These are phyloP conservation scores for Tenthredo amoena DNA, from an alignment of 2,888 invertebrate species.

Conservation along the genomic window DNA sequence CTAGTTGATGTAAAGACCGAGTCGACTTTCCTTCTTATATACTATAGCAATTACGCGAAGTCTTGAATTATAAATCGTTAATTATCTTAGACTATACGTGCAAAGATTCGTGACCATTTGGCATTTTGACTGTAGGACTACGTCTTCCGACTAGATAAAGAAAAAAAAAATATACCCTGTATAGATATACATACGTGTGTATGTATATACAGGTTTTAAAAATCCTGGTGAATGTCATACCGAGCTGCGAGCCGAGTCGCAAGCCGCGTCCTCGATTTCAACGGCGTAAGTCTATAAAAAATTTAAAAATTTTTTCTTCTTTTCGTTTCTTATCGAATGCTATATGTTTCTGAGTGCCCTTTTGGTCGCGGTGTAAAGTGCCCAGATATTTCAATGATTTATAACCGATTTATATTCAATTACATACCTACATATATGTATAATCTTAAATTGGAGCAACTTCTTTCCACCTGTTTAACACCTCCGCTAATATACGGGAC, in stretches of 20 bases:
- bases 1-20: not conserved
- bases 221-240: slow-evolving; percentile 16
- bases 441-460: not conserved
- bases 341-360: not conserved
- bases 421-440: not conserved
- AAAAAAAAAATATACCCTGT: not conserved
- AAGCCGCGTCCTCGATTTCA: not conserved
- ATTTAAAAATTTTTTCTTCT: not conserved
- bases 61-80: slow-evolving; percentile 14
- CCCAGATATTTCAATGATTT: not conserved
- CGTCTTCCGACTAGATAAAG: not conserved
- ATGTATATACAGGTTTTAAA: not conserved
- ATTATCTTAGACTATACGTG: not conserved
- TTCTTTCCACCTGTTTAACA: not conserved
- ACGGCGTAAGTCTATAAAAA: not conserved
- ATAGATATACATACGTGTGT: not conserved
- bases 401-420: not conserved
- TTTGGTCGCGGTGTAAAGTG: not conserved
- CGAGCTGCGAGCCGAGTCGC: not conserved
- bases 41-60: not conserved
- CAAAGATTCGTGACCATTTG: slow-evolving; percentile 18
- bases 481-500: not conserved
- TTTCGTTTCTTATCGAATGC: not conserved
- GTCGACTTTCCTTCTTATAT: slow-evolving; percentile 25
- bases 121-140: slow-evolving; percentile 7